Conservation (phyloP, 2,888 invertebrate species). For the Saturnia pavonia region DNA sequence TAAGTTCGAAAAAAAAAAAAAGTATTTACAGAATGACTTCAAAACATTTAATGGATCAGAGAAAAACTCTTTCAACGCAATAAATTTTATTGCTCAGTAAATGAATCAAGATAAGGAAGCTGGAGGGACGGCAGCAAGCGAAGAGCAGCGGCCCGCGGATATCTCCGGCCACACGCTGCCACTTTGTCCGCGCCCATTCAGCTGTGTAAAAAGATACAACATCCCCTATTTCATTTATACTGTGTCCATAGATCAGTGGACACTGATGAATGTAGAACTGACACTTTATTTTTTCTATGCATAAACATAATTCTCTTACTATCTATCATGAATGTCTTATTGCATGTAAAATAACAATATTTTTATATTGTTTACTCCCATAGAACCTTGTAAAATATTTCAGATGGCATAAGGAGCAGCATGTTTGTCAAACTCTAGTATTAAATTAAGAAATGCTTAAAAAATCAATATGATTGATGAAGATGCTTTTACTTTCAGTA, state of each 20-base stretch:
- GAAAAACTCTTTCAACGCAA: constrained; percentile 38
- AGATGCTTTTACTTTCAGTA: too few species aligned
- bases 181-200: constrained; percentile 65
- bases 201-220: constrained; percentile 67
- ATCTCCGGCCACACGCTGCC: constrained; percentile 28
- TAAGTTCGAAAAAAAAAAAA: too few species aligned
- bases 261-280: constrained; percentile 2
- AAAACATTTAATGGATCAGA: constrained; percentile 18
- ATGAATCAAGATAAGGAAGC: constrained; percentile 59
- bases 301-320: too few species aligned
- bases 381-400: too few species aligned
- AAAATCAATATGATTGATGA: too few species aligned
- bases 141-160: constrained; percentile 22
- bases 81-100: constrained; percentile 51
- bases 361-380: too few species aligned
- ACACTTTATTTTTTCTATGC: constrained; percentile 1
- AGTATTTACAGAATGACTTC: constrained; percentile 18
- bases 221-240: constrained; percentile 59
- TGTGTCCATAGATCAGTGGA: constrained; percentile 17
- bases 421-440: too few species aligned
- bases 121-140: constrained; percentile 26
- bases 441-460: too few species aligned
- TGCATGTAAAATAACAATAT: too few species aligned
- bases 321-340: too few species aligned
- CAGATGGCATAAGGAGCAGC: too few species aligned